These are phyloP conservation scores for Craterocephalus amniculus DNA, from an alignment of 2,797 vertebrate genomes.

Conservation along the genomic window DNA sequence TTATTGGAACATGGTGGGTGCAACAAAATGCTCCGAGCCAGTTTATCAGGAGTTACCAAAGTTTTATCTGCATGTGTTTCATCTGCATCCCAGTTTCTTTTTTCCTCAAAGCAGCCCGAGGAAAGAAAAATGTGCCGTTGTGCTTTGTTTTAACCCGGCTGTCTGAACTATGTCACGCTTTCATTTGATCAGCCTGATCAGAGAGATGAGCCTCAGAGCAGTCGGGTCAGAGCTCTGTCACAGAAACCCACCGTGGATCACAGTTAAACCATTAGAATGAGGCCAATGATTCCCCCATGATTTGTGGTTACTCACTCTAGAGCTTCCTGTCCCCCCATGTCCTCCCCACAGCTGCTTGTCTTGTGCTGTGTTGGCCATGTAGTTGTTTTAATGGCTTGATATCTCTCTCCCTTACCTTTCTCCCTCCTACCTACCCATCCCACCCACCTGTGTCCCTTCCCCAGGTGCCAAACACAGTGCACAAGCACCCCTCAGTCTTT, in stretches of 20 bases:
- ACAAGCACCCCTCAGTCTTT: conserved; percentile 99
- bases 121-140: conserved; percentile 5
- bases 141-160: conserved; percentile 36
- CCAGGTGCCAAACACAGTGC: conserved; percentile 98
- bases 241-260: conserved; percentile 20
- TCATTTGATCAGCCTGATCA: conserved; percentile 26
- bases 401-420: conserved; percentile 70
- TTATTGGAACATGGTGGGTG: background rate
- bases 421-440: conserved; percentile 53
- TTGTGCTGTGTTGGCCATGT: conserved; percentile 55
- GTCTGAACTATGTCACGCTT: conserved; percentile 25
- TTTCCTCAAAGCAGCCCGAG: background rate
- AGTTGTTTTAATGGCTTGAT: conserved; percentile 73
- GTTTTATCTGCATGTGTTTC: background rate
- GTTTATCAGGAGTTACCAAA: background rate
- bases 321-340: conserved; percentile 27
- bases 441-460: conserved; percentile 77
- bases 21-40: background rate
- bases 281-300: conserved; percentile 46
- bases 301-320: conserved; percentile 65
- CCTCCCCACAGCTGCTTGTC: conserved; percentile 61
- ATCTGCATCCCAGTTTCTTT: background rate
- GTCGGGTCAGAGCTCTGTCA: conserved; percentile 38
- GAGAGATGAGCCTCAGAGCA: conserved; percentile 16
- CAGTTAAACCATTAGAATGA: conserved; percentile 47